Evolutionary conservation across 1,140 invertebrate species (phyloP).

Genomic region (Olivierus martensii): DNA sequence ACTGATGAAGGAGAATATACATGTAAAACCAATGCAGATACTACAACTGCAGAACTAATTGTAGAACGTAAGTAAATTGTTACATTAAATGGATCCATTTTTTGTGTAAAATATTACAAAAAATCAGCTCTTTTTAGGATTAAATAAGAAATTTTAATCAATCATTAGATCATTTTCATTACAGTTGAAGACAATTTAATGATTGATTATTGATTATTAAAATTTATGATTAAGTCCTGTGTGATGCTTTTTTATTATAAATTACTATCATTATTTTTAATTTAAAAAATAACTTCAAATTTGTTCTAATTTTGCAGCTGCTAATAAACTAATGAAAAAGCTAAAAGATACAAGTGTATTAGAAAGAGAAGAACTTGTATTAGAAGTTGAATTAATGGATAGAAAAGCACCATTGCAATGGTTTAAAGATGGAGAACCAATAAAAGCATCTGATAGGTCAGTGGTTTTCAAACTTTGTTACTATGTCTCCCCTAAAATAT

Average conservation of each 20-base stretch:
- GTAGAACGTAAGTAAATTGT: slow-evolving; percentile 65
- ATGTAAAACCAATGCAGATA: slow-evolving; percentile 82
- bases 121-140: no score
- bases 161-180: no score
- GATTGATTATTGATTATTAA: no score
- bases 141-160: no score
- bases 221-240: no score
- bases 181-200: no score
- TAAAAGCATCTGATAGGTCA: slow-evolving; percentile 56
- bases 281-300: neutral
- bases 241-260: no score
- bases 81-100: no score
- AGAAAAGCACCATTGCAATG: slow-evolving; percentile 83
- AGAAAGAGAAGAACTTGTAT: slow-evolving; percentile 74
- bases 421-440: slow-evolving; percentile 79
- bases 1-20: slow-evolving; percentile 81
- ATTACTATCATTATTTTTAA: neutral
- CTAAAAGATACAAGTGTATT: slow-evolving; percentile 80
- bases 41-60: slow-evolving; percentile 78
- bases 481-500: no score
- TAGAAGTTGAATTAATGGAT: slow-evolving; percentile 88
- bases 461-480: no score
- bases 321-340: slow-evolving; percentile 92
- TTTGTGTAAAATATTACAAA: no score
- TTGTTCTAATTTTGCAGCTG: slow-evolving; percentile 42